Evolutionary conservation across 2,888 invertebrate species (phyloP).

Genomic region (Morinoia aosen): DNA sequence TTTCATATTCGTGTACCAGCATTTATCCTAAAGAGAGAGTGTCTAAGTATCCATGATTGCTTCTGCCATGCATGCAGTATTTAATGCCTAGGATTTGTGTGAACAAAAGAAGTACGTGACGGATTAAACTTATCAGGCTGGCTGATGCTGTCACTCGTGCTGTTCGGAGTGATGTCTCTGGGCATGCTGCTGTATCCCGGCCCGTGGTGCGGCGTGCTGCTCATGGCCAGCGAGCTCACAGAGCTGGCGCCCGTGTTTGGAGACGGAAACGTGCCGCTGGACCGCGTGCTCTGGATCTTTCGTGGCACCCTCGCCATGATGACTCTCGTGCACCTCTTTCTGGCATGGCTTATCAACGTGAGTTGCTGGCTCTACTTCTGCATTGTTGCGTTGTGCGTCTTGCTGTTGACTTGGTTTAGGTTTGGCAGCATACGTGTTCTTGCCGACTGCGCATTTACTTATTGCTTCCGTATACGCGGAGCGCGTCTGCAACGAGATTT

Average conservation of each 20-base stretch:
- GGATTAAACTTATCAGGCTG: slow-evolving; percentile 69
- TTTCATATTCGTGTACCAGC: too few relatives aligned
- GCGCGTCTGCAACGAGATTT: neutral
- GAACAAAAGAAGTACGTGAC: neutral
- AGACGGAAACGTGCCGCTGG: slow-evolving; percentile 21
- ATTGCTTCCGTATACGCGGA: neutral
- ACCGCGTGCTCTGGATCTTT: slow-evolving; percentile 39
- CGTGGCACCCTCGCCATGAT: slow-evolving; percentile 54
- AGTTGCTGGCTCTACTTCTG: slow-evolving; percentile 72
- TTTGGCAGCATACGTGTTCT: neutral
- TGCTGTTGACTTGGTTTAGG: neutral
- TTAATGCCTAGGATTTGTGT: neutral
- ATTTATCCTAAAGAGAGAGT: too few relatives aligned
- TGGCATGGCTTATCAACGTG: slow-evolving; percentile 78
- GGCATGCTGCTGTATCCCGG: slow-evolving; percentile 72
- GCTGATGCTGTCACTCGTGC: slow-evolving; percentile 74
- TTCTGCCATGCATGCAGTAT: too few relatives aligned
- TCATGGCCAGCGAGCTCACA: slow-evolving; percentile 43
- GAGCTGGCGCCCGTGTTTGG: slow-evolving; percentile 44
- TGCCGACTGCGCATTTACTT: neutral
- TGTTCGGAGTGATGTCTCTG: slow-evolving; percentile 50
- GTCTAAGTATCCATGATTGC: too few relatives aligned
- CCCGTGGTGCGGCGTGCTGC: slow-evolving; percentile 47
- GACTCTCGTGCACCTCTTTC: slow-evolving; percentile 60
- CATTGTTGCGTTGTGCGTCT: neutral